These are phyloP conservation scores for Rhorus exstirpatorius DNA, from an alignment of 2,888 invertebrate genomes.

Conservation along the genomic window DNA sequence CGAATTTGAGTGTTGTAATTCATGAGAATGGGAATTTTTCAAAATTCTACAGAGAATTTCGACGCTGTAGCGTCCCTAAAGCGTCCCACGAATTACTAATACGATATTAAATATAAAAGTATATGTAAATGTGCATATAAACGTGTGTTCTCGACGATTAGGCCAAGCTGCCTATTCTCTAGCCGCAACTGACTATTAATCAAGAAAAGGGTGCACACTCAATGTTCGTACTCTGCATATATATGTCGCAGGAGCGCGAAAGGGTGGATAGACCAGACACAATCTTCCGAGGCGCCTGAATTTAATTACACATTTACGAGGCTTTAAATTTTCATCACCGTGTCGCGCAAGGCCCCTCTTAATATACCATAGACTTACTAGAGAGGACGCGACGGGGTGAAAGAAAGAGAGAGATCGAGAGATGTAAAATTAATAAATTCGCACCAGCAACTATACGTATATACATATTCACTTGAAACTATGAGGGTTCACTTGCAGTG, in stretches of 20 bases:
- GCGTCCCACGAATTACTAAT: too few relatives aligned
- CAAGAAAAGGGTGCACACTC: slow-evolving; percentile 32
- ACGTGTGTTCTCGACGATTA: slow-evolving; percentile 5
- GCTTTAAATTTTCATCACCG: slow-evolving; percentile 67
- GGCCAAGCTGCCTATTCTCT: neutral
- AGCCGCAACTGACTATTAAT: slow-evolving; percentile 51
- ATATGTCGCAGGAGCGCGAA: neutral
- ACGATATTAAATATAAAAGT: too few relatives aligned
- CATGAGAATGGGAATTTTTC: too few relatives aligned
- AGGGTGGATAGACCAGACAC: slow-evolving; percentile 28
- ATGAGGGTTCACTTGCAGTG: slow-evolving; percentile 15
- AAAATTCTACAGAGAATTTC: neutral
- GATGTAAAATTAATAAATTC: slow-evolving; percentile 70
- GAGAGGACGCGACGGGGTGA: slow-evolving; percentile 9
- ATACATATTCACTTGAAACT: slow-evolving; percentile 7
- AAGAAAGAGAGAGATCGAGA: slow-evolving; percentile 26
- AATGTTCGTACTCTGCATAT: neutral
- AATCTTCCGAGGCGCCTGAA: slow-evolving; percentile 61
- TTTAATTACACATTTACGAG: slow-evolving; percentile 72
- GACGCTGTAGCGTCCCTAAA: neutral
- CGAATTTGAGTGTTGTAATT: too few relatives aligned
- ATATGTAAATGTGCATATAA: slow-evolving; percentile 16
- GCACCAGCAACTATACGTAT: slow-evolving; percentile 30
- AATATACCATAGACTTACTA: slow-evolving; percentile 41
- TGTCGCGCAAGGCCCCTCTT: slow-evolving; percentile 37